Conservation (phyloP, 2,113 vertebrate genomes). For the Tichodroma muraria region DNA sequence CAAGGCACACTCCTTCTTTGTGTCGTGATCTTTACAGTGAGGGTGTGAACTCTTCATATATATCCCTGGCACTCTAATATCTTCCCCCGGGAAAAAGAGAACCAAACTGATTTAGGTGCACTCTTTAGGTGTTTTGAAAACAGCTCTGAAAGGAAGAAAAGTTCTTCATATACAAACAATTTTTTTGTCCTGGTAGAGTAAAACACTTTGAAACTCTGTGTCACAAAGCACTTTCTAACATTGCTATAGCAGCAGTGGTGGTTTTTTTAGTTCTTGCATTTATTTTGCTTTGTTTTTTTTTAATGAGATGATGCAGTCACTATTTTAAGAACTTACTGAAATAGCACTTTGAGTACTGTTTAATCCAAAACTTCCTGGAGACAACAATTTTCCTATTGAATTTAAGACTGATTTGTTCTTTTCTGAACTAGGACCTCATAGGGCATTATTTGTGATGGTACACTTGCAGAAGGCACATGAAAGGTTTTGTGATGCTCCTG, state of each 20-base stretch:
- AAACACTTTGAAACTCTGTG: background rate
- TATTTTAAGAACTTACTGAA: background rate
- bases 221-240: background rate
- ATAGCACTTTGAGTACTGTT: background rate
- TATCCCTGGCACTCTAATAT: background rate
- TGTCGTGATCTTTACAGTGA: background rate
- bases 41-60: background rate
- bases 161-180: background rate
- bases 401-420: background rate
- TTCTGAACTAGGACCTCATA: background rate
- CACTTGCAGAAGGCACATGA: background rate
- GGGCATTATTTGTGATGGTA: background rate
- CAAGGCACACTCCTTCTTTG: background rate
- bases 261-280: background rate
- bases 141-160: background rate
- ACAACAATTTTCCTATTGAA: background rate
- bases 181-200: background rate
- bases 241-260: background rate
- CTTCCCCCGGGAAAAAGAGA: background rate
- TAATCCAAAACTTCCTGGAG: background rate
- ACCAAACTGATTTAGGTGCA: accelerated
- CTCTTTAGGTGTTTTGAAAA: background rate
- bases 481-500: background rate
- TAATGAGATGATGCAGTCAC: background rate
- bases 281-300: background rate